These are phyloP conservation scores for Acanthornis magna DNA, from an alignment of 2,797 vertebrate species.

Conservation along the genomic window DNA sequence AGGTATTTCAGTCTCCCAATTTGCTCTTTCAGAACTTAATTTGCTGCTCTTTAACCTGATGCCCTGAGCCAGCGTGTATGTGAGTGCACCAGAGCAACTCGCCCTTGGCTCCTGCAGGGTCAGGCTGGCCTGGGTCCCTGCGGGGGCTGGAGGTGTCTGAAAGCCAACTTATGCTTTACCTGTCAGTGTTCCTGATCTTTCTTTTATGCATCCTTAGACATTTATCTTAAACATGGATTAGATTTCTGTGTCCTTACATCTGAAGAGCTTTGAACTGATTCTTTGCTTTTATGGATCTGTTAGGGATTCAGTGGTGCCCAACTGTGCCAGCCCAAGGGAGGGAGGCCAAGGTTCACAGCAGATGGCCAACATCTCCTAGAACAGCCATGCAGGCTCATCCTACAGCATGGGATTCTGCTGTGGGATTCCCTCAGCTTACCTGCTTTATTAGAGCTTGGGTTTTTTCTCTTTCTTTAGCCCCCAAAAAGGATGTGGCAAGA, in stretches of 20 bases:
- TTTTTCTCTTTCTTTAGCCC: not conserved
- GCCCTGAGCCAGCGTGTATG: not conserved
- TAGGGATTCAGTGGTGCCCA: not conserved
- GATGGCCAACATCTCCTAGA: not conserved
- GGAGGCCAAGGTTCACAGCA: not conserved
- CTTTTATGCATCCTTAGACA: not conserved
- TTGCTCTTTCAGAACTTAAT: not conserved
- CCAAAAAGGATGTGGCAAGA: not conserved
- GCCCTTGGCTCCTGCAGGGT: not conserved
- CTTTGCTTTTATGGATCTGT: not conserved
- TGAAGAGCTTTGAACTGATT: not conserved
- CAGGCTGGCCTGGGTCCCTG: not conserved
- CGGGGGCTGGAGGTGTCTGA: not conserved
- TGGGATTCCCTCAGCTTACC: not conserved
- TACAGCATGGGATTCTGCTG: rapidly evolving
- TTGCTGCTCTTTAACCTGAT: not conserved
- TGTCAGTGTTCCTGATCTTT: not conserved
- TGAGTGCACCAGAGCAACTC: not conserved
- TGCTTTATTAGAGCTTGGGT: not conserved
- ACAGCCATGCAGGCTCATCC: not conserved
- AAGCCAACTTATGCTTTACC: not conserved
- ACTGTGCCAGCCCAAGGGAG: not conserved
- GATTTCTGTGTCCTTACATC: not conserved
- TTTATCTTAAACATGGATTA: not conserved
- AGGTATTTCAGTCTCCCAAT: not conserved